Evolutionary conservation across 2,888 invertebrate species (phyloP).

Genomic region (Sisyra nigra): DNA sequence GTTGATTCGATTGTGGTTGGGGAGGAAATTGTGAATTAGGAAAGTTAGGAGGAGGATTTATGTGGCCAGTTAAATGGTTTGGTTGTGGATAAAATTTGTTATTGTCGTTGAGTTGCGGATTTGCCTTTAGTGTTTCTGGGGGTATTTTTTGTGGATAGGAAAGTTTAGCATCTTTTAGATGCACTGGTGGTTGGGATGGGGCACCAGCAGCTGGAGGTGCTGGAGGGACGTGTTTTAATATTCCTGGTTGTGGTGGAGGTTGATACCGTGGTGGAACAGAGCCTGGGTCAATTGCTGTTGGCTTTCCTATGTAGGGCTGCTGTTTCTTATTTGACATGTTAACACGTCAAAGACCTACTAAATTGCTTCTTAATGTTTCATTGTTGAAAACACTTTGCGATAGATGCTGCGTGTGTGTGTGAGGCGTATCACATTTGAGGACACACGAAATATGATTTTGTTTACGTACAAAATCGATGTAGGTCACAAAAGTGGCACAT

Average conservation of each 20-base stretch:
- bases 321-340: slow-evolving; percentile 28
- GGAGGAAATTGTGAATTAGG: slow-evolving; percentile 12
- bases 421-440: too few relatives aligned
- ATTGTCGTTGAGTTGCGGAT: slow-evolving; percentile 6
- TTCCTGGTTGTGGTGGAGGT: slow-evolving; percentile 57
- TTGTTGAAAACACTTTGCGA: slow-evolving; percentile 1
- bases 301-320: slow-evolving; percentile 22
- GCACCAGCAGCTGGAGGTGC: slow-evolving; percentile 33
- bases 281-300: slow-evolving; percentile 18
- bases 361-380: slow-evolving; percentile 4
- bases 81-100: slow-evolving; percentile 9
- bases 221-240: slow-evolving; percentile 35
- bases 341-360: slow-evolving; percentile 8
- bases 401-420: too few relatives aligned
- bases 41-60: slow-evolving; percentile 6
- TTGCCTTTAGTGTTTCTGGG: background rate
- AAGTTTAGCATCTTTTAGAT: slow-evolving; percentile 22
- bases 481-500: slow-evolving; percentile 23
- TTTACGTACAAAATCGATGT: background rate
- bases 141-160: slow-evolving; percentile 22
- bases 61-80: background rate
- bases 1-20: slow-evolving; percentile 9
- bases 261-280: slow-evolving; percentile 57
- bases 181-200: slow-evolving; percentile 19
- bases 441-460: too few relatives aligned